These are phyloP conservation scores for Esox lucius DNA, from an alignment of 2,797 vertebrate genomes.

Conservation along the genomic window DNA sequence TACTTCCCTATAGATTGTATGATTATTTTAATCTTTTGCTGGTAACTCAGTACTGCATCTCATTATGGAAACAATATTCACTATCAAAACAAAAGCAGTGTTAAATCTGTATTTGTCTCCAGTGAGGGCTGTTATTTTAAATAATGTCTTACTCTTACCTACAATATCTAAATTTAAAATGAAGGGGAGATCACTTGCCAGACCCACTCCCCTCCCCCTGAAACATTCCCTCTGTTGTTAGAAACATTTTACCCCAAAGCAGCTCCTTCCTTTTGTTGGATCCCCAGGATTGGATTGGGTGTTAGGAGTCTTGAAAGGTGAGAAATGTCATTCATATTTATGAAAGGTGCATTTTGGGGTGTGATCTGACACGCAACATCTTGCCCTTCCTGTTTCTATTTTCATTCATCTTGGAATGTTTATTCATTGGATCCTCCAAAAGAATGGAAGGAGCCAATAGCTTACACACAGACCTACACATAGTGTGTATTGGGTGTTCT, in stretches of 20 bases:
- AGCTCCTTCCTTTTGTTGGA: conserved; percentile 19
- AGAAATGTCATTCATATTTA: conserved; percentile 51
- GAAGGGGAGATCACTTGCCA: not conserved
- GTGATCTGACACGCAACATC: conserved; percentile 22
- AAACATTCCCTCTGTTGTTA: conserved; percentile 8
- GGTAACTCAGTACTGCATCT: not conserved
- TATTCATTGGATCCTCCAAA: conserved; percentile 27
- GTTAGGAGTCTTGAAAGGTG: conserved; percentile 39
- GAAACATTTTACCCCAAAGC: conserved; percentile 11
- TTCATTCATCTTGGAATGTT: conserved; percentile 25
- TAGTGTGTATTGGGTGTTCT: conserved; percentile 33
- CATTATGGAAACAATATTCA: not conserved
- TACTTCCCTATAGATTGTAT: not conserved
- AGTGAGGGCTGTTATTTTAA: not conserved
- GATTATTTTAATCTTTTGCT: not conserved
- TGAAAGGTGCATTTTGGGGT: conserved; percentile 37
- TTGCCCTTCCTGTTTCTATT: conserved; percentile 32
- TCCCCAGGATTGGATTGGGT: conserved; percentile 9
- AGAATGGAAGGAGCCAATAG: not conserved
- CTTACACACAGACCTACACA: conserved; percentile 5
- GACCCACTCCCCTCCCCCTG: not conserved
- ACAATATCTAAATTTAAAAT: not conserved
- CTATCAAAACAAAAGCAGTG: not conserved
- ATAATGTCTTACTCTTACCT: not conserved
- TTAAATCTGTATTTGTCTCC: not conserved